Base-by-base conservation (phyloP, 2,888 invertebrate species). In the Dioctria rufipes region DNA sequence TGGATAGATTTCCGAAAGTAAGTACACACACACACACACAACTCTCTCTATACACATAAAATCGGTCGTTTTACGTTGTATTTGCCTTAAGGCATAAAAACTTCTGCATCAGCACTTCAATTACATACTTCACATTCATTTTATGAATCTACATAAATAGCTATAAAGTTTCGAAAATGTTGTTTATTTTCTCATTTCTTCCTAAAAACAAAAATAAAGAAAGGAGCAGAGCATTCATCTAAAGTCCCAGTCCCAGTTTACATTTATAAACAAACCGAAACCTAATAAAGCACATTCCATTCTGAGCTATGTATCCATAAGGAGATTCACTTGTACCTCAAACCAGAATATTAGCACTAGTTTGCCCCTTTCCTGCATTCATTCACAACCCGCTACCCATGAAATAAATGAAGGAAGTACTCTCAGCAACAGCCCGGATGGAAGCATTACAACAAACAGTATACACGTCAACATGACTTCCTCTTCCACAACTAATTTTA, bases 401-500 rank as follows among this genome's bases (percentile, higher is more conserved):
- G 25, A 25, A 25, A 25, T 25, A 25, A 25, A 9, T 25, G 39
- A 51, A 11, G 51, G 37, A 37, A 69, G 25, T 8, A 11, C 51
- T 25, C 25, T 37, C 9, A 49, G 69, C 37, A 51, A 49, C 4
- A 49, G 25, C 25, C 39, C 69, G 69, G 5, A 13, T 9, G 49
- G 49, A 37, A 4, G 69, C 42, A 11, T 42, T 42, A 43, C 42
- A 49, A 69, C n/a, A n/a, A 51, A 49, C 8, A 25, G 25, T 25
- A 25, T 25, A 51, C 51, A 69, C 73, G 43, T 25, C 60, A 75
- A 60, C 73, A 75, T 58, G 42, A 77, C 77, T 63, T 63, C 77
- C 61, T 77, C 77, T 61, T 49, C 77, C 37, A 39, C 63, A 63
- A 77, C 77, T 77, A 77, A 77, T 77, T 77, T 77, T 77, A 77